Conservation (phyloP, 64 coral and sea anemone species). For the Catalaphyllia jardinei region DNA sequence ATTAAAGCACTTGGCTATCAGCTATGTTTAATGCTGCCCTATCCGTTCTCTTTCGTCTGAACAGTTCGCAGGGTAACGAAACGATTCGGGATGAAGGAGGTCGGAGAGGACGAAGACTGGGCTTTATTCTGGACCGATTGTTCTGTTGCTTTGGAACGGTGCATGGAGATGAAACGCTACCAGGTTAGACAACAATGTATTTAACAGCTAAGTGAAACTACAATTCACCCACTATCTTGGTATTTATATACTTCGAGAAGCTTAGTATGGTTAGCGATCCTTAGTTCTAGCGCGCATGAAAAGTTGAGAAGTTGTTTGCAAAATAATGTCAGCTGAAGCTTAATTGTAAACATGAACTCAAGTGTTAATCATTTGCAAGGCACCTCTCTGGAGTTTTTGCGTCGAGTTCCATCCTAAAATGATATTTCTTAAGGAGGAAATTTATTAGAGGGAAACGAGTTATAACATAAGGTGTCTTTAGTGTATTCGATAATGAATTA, state of each 20-base stretch:
- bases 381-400: too few relatives aligned
- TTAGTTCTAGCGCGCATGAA: too few relatives aligned
- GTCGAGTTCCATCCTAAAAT: neutral
- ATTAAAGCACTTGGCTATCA: neutral
- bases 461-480: neutral
- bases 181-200: conserved; percentile 50
- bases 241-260: too few relatives aligned
- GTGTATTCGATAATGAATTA: neutral
- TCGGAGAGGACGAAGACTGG: conserved; percentile 98
- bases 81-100: conserved; percentile 98
- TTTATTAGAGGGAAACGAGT: neutral
- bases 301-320: too few relatives aligned
- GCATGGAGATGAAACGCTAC: conserved; percentile 99
- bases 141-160: conserved; percentile 93
- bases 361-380: too few relatives aligned
- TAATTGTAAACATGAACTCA: too few relatives aligned
- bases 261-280: too few relatives aligned
- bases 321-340: too few relatives aligned
- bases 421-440: neutral
- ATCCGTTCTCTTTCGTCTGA: conserved; percentile 6
- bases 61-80: conserved; percentile 90
- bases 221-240: too few relatives aligned
- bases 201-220: neutral
- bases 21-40: neutral
- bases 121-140: conserved; percentile 95